Percentiles rank a stretch among this genome's conserved stretches.
These are phyloP conservation scores for Dicyrtoma fusca DNA, from an alignment of 2,888 invertebrate species.

Conservation along the genomic window DNA sequence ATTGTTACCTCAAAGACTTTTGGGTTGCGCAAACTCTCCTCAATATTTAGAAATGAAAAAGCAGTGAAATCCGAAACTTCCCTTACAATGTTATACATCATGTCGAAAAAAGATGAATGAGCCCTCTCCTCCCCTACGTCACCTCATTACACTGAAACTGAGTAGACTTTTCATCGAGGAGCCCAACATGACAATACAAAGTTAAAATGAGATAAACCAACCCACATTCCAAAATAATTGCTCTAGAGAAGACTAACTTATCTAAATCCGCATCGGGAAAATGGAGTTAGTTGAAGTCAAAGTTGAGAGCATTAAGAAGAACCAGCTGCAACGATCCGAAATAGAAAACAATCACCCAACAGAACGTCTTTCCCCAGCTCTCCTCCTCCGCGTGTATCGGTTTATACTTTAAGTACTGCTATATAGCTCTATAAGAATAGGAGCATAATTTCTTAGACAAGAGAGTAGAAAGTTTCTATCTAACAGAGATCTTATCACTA, in stretches of 20 bases:
- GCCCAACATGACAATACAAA: background rate
- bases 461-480: too few relatives aligned
- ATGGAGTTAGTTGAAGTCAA: conserved; percentile 2
- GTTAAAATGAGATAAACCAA: conserved; percentile 12
- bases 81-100: too few relatives aligned
- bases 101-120: conserved; percentile 11
- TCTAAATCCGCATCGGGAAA: background rate
- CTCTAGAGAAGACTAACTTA: background rate
- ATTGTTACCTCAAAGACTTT: too few relatives aligned
- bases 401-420: too few relatives aligned
- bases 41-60: too few relatives aligned
- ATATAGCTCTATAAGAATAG: too few relatives aligned
- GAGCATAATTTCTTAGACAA: too few relatives aligned
- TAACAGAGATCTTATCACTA: conserved; percentile 14
- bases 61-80: too few relatives aligned
- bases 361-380: background rate
- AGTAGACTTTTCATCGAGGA: conserved; percentile 13
- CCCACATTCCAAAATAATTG: background rate
- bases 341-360: conserved; percentile 8
- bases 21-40: too few relatives aligned
- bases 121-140: conserved; percentile 8
- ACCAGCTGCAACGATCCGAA: conserved; percentile 18
- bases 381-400: too few relatives aligned
- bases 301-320: background rate
- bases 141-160: conserved; percentile 19